A percentile compares a stretch with the other conserved stretches of the same genome.
Conservation (phyloP, 2,888 invertebrate species). For the Yponomeuta plumbellus region DNA sequence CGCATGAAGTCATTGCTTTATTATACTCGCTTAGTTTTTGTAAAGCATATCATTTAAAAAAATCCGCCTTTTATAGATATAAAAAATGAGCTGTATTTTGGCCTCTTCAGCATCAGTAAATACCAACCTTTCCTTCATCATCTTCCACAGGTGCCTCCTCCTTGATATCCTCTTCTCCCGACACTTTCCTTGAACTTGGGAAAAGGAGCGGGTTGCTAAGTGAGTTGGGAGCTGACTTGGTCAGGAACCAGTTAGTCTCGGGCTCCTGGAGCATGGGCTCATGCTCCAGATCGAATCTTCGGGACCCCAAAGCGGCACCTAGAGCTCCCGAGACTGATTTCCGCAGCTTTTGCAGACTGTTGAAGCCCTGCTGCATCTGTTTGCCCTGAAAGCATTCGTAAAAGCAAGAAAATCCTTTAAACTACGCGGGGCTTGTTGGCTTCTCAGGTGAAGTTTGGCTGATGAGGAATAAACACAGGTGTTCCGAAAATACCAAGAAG, state of each 20-base stretch:
- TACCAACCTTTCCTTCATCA: not conserved
- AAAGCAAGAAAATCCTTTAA: slow-evolving; percentile 74
- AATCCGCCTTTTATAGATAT: no score
- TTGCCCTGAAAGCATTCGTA: slow-evolving; percentile 74
- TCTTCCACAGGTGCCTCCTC: slow-evolving; percentile 39
- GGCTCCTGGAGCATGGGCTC: slow-evolving; percentile 68
- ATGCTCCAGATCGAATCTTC: slow-evolving; percentile 69
- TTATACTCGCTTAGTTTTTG: no score
- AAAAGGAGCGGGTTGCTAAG: slow-evolving; percentile 78
- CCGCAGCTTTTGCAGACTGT: slow-evolving; percentile 82
- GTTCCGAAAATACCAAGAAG: not conserved
- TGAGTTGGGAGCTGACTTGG: slow-evolving; percentile 87
- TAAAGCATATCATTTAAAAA: no score
- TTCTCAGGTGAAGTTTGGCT: slow-evolving; percentile 32
- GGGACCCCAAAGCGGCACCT: slow-evolving; percentile 68
- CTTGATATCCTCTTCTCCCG: slow-evolving; percentile 50
- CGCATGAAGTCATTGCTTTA: no score
- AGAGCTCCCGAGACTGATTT: slow-evolving; percentile 81
- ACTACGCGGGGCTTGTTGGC: slow-evolving; percentile 51
- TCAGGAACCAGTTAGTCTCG: slow-evolving; percentile 86
- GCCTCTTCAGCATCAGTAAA: not conserved
- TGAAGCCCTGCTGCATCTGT: slow-evolving; percentile 74
- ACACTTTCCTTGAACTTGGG: slow-evolving; percentile 44
- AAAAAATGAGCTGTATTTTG: not conserved
- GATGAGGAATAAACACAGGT: slow-evolving; percentile 64